Evolutionary conservation across 1,140 invertebrate genomes (phyloP), one percentile per base, ranked within the genome.

Genomic region (Eueides isabella): DNA sequence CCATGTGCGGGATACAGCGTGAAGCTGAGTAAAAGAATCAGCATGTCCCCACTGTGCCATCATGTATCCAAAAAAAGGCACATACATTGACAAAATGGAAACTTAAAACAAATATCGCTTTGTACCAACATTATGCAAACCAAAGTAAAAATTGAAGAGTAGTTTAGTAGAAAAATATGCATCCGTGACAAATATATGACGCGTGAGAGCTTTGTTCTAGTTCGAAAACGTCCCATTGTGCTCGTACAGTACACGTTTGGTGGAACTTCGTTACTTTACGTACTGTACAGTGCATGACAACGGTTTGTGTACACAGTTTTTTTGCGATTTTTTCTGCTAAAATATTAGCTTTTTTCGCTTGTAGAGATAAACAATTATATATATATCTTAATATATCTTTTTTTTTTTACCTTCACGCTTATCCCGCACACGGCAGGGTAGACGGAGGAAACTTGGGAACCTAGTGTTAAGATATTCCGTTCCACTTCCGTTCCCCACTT

Each of bases 81-180:
- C 41, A 55, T 23, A 55, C 26, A 11, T 26, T 55, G 9, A 26
- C 19, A 55, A 55, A 26, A 26, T 26, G 26, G 2, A 5, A 55
- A 23, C 23, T 55, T 11, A 55, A 26, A 23, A 55, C 23, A 55
- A 26, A 55, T 19, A 26, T 4, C 48, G 48, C 48, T 55, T 55
- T 55, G 48, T 55, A 55, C 48, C 48, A 55, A 55, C 48, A 26
- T 26, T 55, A 55, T 55, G 26, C 12, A 55, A 55, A 55, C 48
- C 48, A 26, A 2, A 11, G 48, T 23, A 19, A 9, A n/a, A 26
- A 23, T 12, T 14, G 48, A 4, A 55, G 9, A 55, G 48, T 26
- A 23, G 12, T 55, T 55, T 55, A 55, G 48, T 55, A 55, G 23
- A 26, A 26, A 55, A 55, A 55, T 55, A 55, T 23, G 23, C 48